phyloP scores from a whole-genome alignment of 1,140 invertebrate species.

The Arctopsyche grandis region DNA sequence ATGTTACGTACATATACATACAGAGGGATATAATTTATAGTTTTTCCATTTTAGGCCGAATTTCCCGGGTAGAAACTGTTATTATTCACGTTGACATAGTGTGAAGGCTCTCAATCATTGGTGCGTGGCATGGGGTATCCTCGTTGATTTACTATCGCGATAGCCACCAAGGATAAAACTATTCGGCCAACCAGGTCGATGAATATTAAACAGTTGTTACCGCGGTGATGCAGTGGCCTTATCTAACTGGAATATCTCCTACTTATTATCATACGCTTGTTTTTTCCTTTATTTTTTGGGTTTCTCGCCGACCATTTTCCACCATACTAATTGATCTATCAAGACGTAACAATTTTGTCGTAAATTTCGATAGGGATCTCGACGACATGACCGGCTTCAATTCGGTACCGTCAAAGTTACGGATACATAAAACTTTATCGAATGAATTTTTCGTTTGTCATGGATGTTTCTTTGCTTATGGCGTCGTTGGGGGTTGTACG shows the following conservation, averaged over 20 bases:
- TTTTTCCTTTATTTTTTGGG: background rate
- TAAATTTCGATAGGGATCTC: slow-evolving; percentile 10
- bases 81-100: background rate
- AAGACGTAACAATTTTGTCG: slow-evolving; percentile 10
- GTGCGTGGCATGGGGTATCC: background rate
- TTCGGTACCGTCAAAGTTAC: too few species aligned
- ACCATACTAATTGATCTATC: slow-evolving; percentile 4
- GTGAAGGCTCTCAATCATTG: background rate
- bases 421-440: too few species aligned
- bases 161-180: background rate
- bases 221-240: background rate
- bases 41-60: background rate
- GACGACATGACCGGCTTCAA: too few species aligned
- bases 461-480: background rate
- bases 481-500: too few species aligned
- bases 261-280: background rate
- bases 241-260: slow-evolving; percentile 2
- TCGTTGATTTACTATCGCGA: background rate
- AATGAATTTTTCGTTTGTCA: background rate
- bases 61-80: too few species aligned
- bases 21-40: background rate
- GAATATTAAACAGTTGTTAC: slow-evolving; percentile 3
- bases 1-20: too few species aligned
- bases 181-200: slow-evolving; percentile 15
- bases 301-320: background rate